Evolutionary conservation across 2,113 vertebrate genomes (phyloP).

Genomic region (Solea solea): DNA sequence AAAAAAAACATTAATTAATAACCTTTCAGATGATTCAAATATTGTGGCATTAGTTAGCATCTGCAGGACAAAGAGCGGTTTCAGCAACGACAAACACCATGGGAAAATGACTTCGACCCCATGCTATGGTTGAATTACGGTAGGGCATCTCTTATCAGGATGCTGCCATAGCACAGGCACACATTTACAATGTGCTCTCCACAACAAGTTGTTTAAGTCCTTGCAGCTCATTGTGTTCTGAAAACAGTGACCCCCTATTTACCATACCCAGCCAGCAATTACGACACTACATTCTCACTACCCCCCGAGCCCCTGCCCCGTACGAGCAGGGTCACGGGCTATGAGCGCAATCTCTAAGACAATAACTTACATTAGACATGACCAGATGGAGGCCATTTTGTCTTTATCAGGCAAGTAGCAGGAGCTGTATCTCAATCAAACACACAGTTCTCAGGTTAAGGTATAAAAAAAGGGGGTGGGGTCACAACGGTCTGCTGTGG

Average conservation of each 20-base stretch:
- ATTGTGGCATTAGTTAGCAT: slow-evolving; percentile 13
- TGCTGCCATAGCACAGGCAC: slow-evolving; percentile 49
- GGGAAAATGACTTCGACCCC: slow-evolving; percentile 40
- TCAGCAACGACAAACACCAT: background rate
- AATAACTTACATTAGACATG: slow-evolving; percentile 57
- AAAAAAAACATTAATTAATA: slow-evolving; percentile 18
- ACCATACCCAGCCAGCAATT: slow-evolving; percentile 63
- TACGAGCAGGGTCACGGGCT: slow-evolving; percentile 57
- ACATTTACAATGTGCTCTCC: slow-evolving; percentile 60
- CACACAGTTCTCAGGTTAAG: slow-evolving; percentile 20
- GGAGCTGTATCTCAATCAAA: slow-evolving; percentile 54
- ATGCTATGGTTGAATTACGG: slow-evolving; percentile 46
- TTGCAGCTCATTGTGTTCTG: slow-evolving; percentile 68
- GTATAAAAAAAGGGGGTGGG: background rate
- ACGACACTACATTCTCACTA: slow-evolving; percentile 59
- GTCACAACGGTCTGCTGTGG: slow-evolving; percentile 15
- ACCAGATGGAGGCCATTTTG: slow-evolving; percentile 54
- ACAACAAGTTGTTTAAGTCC: slow-evolving; percentile 52
- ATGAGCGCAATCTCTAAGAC: slow-evolving; percentile 54
- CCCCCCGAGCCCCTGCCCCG: slow-evolving; percentile 44
- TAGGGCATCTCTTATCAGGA: slow-evolving; percentile 67
- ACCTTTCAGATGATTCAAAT: slow-evolving; percentile 18
- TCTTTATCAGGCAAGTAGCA: slow-evolving; percentile 60
- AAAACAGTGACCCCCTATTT: slow-evolving; percentile 70
- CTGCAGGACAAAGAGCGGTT: slow-evolving; percentile 27